Conservation (phyloP, 2,888 invertebrate genomes). For the Autographa gamma region DNA sequence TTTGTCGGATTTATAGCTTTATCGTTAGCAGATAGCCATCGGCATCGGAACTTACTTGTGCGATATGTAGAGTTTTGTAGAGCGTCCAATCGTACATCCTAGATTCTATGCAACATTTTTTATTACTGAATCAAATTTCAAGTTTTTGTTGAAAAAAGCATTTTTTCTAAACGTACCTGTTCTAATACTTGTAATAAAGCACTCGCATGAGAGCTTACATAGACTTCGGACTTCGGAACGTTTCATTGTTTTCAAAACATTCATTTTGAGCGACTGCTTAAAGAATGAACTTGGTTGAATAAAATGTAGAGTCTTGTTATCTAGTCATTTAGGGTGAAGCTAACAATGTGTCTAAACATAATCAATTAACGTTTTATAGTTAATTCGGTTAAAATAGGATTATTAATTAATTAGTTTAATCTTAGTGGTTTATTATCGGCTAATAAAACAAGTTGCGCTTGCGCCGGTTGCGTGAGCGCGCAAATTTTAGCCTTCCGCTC, state of each 20-base stretch:
- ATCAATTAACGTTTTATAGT: conserved; percentile 14
- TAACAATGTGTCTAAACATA: conserved; percentile 3
- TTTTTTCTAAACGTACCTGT: no score
- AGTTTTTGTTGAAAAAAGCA: no score
- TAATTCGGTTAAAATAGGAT: conserved; percentile 3
- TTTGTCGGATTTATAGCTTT: neutral
- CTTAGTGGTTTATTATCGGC: conserved; percentile 33
- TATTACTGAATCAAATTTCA: no score
- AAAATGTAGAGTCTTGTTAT: neutral
- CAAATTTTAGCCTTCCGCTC: conserved; percentile 79
- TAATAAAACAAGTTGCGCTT: conserved; percentile 43
- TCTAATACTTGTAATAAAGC: no score
- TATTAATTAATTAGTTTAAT: conserved; percentile 25
- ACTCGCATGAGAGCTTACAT: no score
- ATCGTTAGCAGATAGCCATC: neutral
- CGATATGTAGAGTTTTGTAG: no score
- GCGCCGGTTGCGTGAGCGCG: conserved; percentile 71
- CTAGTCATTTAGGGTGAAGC: neutral
- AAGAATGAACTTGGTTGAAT: no score
- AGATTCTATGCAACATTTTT: no score
- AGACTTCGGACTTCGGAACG: no score
- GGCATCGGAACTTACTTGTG: neutral
- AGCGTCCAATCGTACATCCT: no score
- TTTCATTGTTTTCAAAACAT: no score
- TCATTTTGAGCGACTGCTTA: no score